phyloP scores from a whole-genome alignment of 2,797 vertebrate species.

The Syngnathus acus region DNA sequence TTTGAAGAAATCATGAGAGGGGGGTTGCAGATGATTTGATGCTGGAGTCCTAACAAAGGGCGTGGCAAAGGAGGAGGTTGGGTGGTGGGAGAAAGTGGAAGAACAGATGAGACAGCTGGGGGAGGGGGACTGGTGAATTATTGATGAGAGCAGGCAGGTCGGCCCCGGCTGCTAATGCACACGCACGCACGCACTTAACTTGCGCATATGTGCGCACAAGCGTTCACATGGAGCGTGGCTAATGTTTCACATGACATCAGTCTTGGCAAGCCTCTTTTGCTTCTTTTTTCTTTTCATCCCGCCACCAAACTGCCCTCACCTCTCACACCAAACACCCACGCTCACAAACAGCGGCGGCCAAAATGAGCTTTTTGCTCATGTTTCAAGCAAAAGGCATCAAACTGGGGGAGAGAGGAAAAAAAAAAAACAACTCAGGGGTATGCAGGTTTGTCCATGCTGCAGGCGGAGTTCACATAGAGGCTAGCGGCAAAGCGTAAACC shows the following conservation, averaged over 20 bases:
- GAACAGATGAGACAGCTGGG: slow-evolving; percentile 40
- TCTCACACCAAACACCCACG: slow-evolving; percentile 3
- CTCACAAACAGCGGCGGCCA: not conserved
- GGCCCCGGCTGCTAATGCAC: slow-evolving; percentile 61
- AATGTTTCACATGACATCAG: slow-evolving; percentile 81
- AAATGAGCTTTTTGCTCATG: not conserved
- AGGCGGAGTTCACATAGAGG: slow-evolving; percentile 46
- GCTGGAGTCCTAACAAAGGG: slow-evolving; percentile 5
- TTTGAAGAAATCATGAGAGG: not conserved
- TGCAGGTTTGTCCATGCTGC: not conserved
- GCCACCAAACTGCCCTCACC: slow-evolving; percentile 33
- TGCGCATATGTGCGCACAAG: slow-evolving; percentile 52
- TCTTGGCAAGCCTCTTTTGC: slow-evolving; percentile 17
- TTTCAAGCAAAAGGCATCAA: not conserved
- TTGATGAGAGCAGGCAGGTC: slow-evolving; percentile 79
- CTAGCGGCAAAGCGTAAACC: slow-evolving; percentile 31
- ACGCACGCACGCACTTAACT: slow-evolving; percentile 47
- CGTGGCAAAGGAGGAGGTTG: slow-evolving; percentile 21
- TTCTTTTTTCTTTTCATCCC: slow-evolving; percentile 1
- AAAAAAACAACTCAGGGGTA: not conserved
- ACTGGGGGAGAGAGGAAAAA: too few relatives aligned
- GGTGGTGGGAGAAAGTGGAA: slow-evolving; percentile 30
- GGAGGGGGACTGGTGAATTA: slow-evolving; percentile 76
- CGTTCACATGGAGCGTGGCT: slow-evolving; percentile 65
- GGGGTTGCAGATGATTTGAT: not conserved